Conservation (phyloP, 2,888 invertebrate genomes). For the Drosophila algonquin region DNA sequence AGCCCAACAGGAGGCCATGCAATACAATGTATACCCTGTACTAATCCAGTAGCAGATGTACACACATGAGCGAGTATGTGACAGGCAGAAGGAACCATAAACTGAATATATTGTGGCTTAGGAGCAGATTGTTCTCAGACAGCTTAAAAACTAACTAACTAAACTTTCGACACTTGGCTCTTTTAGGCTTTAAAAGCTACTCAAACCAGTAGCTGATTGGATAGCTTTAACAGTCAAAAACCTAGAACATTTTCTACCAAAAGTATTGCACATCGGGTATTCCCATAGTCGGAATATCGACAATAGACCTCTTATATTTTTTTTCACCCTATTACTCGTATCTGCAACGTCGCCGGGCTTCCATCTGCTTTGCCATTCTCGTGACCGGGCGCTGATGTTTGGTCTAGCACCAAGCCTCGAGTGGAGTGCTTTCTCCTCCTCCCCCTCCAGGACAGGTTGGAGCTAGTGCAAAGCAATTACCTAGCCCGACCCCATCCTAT, state of each 20-base stretch:
- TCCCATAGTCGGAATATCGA: background rate
- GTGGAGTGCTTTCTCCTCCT: slow-evolving; percentile 32
- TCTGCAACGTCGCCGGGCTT: slow-evolving; percentile 27
- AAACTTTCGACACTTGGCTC: background rate
- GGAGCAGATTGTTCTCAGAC: too few relatives aligned
- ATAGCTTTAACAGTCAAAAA: too few relatives aligned
- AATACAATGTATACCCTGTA: background rate
- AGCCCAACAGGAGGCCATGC: background rate
- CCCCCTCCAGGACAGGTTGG: slow-evolving; percentile 10
- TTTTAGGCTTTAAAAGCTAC: background rate
- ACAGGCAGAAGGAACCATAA: background rate
- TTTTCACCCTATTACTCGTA: background rate
- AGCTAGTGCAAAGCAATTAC: slow-evolving; percentile 46
- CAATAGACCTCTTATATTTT: background rate
- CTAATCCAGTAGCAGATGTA: background rate
- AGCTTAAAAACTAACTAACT: too few relatives aligned
- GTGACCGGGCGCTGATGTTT: slow-evolving; percentile 36
- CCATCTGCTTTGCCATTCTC: slow-evolving; percentile 22
- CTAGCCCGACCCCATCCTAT: slow-evolving; percentile 7
- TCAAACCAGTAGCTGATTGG: background rate
- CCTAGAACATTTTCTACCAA: background rate
- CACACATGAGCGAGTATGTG: too few relatives aligned
- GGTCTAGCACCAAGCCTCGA: slow-evolving; percentile 20
- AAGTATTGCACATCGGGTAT: background rate
- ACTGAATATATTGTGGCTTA: background rate